phyloP scores from a whole-genome alignment of 2,888 invertebrate species.

The Sericinus montela region DNA sequence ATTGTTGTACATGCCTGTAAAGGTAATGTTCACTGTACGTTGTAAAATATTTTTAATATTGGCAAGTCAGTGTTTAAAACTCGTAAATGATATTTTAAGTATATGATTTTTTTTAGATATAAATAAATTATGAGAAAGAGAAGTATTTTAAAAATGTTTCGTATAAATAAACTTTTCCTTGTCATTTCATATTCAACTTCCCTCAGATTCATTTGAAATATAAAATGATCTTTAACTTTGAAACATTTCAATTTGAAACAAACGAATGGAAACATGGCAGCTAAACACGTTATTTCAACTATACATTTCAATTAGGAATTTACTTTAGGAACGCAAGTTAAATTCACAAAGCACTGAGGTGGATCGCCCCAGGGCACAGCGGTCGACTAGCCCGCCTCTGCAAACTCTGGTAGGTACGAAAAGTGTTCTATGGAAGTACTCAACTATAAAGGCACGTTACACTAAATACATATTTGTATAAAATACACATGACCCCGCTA shows the following conservation, averaged over 20 bases:
- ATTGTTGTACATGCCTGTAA: too few species aligned
- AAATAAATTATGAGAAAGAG: too few species aligned
- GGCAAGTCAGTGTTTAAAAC: too few species aligned
- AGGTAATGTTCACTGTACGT: too few species aligned
- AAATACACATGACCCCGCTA: not conserved
- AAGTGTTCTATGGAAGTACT: conserved; percentile 2
- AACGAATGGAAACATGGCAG: conserved; percentile 21
- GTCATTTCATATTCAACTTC: too few species aligned
- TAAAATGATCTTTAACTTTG: too few species aligned
- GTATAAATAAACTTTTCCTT: too few species aligned
- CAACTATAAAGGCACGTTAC: not conserved
- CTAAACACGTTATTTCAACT: conserved; percentile 56
- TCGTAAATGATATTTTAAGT: too few species aligned
- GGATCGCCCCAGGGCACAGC: conserved; percentile 46
- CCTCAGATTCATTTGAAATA: too few species aligned
- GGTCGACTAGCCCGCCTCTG: conserved; percentile 23
- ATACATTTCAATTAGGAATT: conserved; percentile 71
- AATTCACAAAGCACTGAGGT: conserved; percentile 65
- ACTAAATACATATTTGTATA: not conserved
- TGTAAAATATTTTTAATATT: too few species aligned
- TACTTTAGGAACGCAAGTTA: conserved; percentile 64
- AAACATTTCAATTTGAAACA: not conserved
- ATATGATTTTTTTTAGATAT: too few species aligned
- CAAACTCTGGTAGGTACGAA: conserved; percentile 40
- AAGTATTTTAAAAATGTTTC: too few species aligned